Evolutionary conservation across 1,140 invertebrate genomes (phyloP), one percentile per base, ranked within the genome.

Genomic region (Scaptomyza pallida): DNA sequence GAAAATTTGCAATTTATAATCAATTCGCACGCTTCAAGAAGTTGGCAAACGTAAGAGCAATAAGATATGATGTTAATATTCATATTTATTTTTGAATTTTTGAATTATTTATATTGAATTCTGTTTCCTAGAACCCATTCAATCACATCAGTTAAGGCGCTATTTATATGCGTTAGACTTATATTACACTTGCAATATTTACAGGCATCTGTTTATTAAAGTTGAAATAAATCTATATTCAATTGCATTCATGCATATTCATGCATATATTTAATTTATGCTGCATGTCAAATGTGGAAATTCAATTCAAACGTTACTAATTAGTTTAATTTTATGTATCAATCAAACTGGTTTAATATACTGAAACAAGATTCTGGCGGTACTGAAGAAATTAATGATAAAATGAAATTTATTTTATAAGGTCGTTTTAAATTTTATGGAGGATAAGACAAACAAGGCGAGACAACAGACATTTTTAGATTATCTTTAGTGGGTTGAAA

Each of bases 391-490:
- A 40, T 8, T 6, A 50, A 15, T 15, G 40, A 12, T 16, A 56
- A 40, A 8, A 19, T 37, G 13, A 30, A 50, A 51, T 50, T 10
- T 30, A 51, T 43, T 12, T 35, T 35, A 5, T n/a, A 57, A 65
- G 44, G 62, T 33, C 59, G 12, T 48, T 16, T 35, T 35, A 51
- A 52, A 41, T 30, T 37, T 37, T 15, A 10, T 23, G 13, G 2
- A 6, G 17, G 43, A 8, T 43, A 10, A 16, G 16, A 43, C 41
- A 43, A 43, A 43, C 41, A 15, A 12, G 10, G 10, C 19, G 19
- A 62, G 65, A 41, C 41, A 59, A 41, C 41, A 59, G 10, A 48
- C 41, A 60, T 19, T 15, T 35, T 21, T 69, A 33, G 65, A 69
- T 69, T 48, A 55, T 51, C 59, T 16, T 37, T 30, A 33, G 41